Evolutionary conservation across 1,140 invertebrate genomes (phyloP).

Genomic region (Lycorma delicatula): DNA sequence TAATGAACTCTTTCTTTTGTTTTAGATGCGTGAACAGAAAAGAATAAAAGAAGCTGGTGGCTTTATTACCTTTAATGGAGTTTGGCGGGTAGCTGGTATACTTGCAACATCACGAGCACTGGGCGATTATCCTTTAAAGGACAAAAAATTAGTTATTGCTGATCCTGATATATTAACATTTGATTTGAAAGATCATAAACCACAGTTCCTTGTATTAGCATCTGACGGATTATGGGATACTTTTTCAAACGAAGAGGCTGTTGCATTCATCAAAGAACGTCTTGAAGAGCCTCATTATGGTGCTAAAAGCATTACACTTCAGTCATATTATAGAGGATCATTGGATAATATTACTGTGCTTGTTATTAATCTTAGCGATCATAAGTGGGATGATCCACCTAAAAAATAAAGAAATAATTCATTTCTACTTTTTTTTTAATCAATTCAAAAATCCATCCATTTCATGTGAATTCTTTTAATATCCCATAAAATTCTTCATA

Average conservation of each 20-base stretch:
- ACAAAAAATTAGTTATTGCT: conserved; percentile 85
- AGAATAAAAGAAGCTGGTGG: conserved; percentile 87
- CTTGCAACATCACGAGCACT: conserved; percentile 89
- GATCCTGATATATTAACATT: conserved; percentile 95
- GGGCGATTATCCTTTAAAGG: conserved; percentile 92
- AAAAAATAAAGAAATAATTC: neutral
- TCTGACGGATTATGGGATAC: conserved; percentile 96
- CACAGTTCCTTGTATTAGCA: conserved; percentile 83
- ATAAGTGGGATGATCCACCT: conserved; percentile 31
- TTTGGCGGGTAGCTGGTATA: conserved; percentile 93
- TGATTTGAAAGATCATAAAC: conserved; percentile 71
- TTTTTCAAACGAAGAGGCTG: conserved; percentile 88
- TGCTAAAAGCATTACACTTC: conserved; percentile 78
- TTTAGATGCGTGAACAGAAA: conserved; percentile 71
- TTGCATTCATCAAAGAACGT: conserved; percentile 70
- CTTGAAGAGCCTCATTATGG: conserved; percentile 78
- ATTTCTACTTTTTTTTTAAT: neutral
- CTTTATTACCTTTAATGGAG: conserved; percentile 89
- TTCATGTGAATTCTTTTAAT: too few species aligned
- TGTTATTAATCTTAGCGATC: conserved; percentile 74
- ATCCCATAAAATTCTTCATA: too few species aligned
- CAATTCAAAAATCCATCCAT: too few species aligned
- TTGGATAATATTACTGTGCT: conserved; percentile 93
- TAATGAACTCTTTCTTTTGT: conserved; percentile 21
- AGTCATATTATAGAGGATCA: conserved; percentile 87